Evolutionary conservation across 23 tunicate genomes (phyloP).

Genomic region (Botrylloides violaceus): DNA sequence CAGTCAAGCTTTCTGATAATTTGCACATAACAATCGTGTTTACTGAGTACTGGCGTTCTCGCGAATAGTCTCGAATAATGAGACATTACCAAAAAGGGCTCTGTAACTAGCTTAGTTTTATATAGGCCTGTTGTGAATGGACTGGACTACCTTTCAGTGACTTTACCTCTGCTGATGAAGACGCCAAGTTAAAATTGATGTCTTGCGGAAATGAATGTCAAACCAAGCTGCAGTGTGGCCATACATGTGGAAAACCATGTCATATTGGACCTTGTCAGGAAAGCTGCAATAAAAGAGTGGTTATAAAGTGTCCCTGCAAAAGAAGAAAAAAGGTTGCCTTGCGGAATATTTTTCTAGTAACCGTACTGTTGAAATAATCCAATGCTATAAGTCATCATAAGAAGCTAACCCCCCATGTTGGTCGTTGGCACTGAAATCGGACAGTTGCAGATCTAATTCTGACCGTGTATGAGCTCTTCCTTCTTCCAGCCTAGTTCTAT

Average conservation of each 20-base stretch:
- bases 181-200: conserved; percentile 14
- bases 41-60: too few relatives aligned
- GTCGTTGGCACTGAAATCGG: too few relatives aligned
- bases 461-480: too few relatives aligned
- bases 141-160: conserved; percentile 44
- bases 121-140: neutral
- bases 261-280: conserved; percentile 68
- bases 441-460: too few relatives aligned
- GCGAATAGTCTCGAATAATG: neutral
- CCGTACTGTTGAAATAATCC: too few relatives aligned
- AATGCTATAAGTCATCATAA: too few relatives aligned
- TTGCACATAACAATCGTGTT: too few relatives aligned
- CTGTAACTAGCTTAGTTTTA: neutral
- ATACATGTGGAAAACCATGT: conserved; percentile 46
- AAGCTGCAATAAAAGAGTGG: conserved; percentile 51
- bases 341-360: too few relatives aligned
- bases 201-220: conserved; percentile 81
- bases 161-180: conserved; percentile 29
- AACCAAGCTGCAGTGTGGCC: conserved; percentile 42
- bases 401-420: too few relatives aligned
- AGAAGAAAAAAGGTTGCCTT: conserved; percentile 60
- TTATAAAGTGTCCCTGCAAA: conserved; percentile 58
- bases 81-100: neutral
- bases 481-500: too few relatives aligned
- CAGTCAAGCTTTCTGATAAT: too few relatives aligned